phyloP scores from a whole-genome alignment of 2,113 vertebrate species.

The Bagarius yarrelli region DNA sequence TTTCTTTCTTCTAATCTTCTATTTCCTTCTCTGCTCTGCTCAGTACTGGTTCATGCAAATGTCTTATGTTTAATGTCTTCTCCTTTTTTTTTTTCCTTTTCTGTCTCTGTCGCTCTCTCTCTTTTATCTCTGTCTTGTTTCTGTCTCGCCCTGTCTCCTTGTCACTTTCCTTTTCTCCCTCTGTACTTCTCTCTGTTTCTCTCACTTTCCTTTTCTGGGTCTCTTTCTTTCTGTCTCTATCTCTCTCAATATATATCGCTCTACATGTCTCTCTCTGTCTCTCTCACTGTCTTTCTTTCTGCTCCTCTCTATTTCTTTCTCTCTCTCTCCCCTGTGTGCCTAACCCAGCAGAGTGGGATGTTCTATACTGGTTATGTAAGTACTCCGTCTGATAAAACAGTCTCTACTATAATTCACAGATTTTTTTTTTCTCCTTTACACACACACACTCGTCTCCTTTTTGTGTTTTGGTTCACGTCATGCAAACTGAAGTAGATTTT shows the following conservation, averaged over 20 bases:
- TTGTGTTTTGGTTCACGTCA: not conserved
- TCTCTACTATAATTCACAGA: constrained; percentile 13
- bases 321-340: constrained; percentile 49
- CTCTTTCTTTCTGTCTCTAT: constrained; percentile 25
- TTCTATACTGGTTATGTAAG: constrained; percentile 91
- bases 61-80: constrained; percentile 40
- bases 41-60: constrained; percentile 28
- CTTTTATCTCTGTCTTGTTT: constrained; percentile 52
- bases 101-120: constrained; percentile 27
- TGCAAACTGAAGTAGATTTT: not conserved
- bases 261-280: constrained; percentile 4
- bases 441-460: not conserved
- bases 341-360: constrained; percentile 82
- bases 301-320: constrained; percentile 60
- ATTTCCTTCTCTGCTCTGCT: constrained; percentile 19
- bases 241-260: not conserved
- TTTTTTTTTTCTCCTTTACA: not conserved
- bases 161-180: constrained; percentile 37
- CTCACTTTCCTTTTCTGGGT: constrained; percentile 5
- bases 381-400: constrained; percentile 58
- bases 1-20: not conserved
- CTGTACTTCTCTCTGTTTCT: not conserved
- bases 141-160: constrained; percentile 61
- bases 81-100: constrained; percentile 7
- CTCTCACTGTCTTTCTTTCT: not conserved